These are phyloP conservation scores for Ophion ventricosus DNA, from an alignment of 2,888 invertebrate species.

Conservation along the genomic window DNA sequence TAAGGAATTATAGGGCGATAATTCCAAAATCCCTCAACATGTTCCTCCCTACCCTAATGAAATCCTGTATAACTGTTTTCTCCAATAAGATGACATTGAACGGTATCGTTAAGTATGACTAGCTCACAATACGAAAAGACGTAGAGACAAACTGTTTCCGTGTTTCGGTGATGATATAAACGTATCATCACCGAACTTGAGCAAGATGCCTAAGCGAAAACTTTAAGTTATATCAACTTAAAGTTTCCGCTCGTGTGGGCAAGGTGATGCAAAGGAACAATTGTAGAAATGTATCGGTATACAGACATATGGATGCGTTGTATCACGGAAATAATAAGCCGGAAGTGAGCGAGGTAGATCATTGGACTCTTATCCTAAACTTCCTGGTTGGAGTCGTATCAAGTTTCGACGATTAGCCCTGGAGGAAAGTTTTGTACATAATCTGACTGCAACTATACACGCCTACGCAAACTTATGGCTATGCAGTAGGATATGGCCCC, in stretches of 20 bases:
- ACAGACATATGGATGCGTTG: neutral
- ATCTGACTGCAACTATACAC: constrained; percentile 14
- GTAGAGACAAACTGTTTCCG: too few species aligned
- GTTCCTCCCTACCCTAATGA: too few species aligned
- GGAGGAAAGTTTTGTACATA: constrained; percentile 17
- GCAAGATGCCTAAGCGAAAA: too few species aligned
- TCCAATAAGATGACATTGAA: too few species aligned
- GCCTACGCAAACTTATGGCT: neutral
- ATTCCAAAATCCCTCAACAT: too few species aligned
- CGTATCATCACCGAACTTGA: too few species aligned
- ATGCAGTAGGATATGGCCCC: neutral
- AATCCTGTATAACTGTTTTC: too few species aligned
- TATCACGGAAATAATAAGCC: constrained; percentile 19
- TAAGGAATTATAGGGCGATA: too few species aligned
- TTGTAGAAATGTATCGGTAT: neutral
- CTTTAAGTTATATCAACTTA: too few species aligned
- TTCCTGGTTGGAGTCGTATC: constrained; percentile 22
- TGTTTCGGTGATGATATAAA: too few species aligned
- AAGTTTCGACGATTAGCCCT: constrained; percentile 48
- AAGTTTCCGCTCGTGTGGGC: constrained; percentile 9
- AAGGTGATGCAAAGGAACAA: neutral
- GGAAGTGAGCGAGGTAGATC: constrained; percentile 32
- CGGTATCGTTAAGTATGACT: too few species aligned
- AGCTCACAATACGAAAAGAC: too few species aligned
- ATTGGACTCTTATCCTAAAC: constrained; percentile 24